Conservation (phyloP, 2,797 vertebrate genomes). For the Chelon auratus region DNA sequence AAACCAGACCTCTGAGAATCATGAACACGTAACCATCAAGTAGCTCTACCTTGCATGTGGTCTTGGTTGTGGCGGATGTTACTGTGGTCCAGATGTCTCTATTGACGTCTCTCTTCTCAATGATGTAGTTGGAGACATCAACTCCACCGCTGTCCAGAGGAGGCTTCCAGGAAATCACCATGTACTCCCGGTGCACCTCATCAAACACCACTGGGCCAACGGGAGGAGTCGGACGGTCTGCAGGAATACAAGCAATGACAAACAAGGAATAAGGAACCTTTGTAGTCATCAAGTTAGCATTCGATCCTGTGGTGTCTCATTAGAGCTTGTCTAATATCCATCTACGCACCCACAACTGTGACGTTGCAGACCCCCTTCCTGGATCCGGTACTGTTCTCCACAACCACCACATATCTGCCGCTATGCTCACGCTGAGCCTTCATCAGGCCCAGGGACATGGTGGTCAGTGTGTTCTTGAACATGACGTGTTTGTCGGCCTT, state of each 20-base stretch:
- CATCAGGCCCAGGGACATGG: slow-evolving; percentile 90
- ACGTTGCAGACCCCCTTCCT: slow-evolving; percentile 95
- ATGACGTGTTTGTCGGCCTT: slow-evolving; percentile 90
- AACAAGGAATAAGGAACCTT: neutral
- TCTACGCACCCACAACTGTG: slow-evolving; percentile 91
- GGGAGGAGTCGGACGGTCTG: slow-evolving; percentile 95
- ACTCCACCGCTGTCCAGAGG: slow-evolving; percentile 95
- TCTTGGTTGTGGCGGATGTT: slow-evolving; percentile 92
- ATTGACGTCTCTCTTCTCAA: slow-evolving; percentile 94
- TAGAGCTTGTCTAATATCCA: no score
- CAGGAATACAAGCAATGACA: slow-evolving; percentile 15
- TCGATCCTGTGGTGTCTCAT: no score
- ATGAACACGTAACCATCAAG: neutral
- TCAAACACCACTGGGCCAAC: slow-evolving; percentile 96
- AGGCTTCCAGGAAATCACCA: slow-evolving; percentile 98
- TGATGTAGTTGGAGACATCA: slow-evolving; percentile 94
- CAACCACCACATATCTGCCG: slow-evolving; percentile 93
- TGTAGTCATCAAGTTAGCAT: no score
- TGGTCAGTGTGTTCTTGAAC: slow-evolving; percentile 91
- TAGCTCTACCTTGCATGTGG: slow-evolving; percentile 89
- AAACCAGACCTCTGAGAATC: neutral
- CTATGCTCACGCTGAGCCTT: slow-evolving; percentile 93
- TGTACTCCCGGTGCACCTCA: slow-evolving; percentile 95
- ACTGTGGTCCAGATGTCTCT: slow-evolving; percentile 96
- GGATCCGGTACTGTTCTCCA: slow-evolving; percentile 95